Conservation (phyloP, 2,888 invertebrate genomes). For the Cyclophora punctaria region DNA sequence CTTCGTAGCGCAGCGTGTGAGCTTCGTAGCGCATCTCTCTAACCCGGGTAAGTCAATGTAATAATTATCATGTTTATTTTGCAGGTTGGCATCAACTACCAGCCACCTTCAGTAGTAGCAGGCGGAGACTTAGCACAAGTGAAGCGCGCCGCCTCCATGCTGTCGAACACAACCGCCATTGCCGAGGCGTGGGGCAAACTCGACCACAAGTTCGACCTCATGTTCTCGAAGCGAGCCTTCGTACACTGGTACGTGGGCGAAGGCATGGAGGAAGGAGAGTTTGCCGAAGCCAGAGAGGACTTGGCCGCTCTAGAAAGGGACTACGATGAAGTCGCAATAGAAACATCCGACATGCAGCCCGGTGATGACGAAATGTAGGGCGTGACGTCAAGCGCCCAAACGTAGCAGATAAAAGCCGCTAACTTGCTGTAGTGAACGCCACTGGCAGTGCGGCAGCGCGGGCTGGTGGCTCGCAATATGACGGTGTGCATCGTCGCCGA, state of each 20-base stretch:
- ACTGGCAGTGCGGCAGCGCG: no score
- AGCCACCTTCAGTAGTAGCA: conserved; percentile 85
- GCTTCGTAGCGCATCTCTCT: no score
- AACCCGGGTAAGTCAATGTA: no score
- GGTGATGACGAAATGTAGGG: conserved; percentile 55
- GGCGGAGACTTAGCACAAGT: conserved; percentile 88
- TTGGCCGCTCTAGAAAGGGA: conserved; percentile 82
- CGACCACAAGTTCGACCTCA: conserved; percentile 95
- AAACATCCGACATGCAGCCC: conserved; percentile 63
- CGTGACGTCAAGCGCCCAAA: neutral
- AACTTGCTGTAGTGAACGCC: neutral
- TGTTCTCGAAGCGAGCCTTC: conserved; percentile 95
- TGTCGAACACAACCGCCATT: conserved; percentile 93
- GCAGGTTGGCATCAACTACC: conserved; percentile 84
- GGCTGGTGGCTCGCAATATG: no score
- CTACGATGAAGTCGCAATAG: conserved; percentile 83
- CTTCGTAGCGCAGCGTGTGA: no score
- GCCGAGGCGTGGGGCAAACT: conserved; percentile 92
- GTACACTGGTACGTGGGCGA: conserved; percentile 94
- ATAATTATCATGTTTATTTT: no score
- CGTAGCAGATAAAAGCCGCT: neutral
- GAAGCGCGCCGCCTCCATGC: conserved; percentile 91
- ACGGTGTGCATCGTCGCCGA: conserved; percentile 41
- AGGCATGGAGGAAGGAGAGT: conserved; percentile 90
- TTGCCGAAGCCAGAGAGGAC: conserved; percentile 87